Evolutionary conservation across 2,797 vertebrate species (phyloP).

Genomic region (Cossypha dichroa): DNA sequence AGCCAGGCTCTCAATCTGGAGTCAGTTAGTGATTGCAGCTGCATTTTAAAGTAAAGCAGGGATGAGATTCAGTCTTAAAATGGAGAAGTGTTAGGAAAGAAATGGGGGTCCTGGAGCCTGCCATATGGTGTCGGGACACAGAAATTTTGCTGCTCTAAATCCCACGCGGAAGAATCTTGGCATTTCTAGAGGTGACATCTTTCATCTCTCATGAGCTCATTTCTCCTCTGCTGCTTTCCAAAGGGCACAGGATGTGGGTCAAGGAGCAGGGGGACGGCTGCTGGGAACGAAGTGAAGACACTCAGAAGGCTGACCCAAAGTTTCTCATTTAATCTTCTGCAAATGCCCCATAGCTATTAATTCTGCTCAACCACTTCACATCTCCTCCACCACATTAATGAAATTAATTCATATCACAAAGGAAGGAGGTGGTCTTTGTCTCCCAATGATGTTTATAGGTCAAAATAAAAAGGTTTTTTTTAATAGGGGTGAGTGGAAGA

Average conservation of each 20-base stretch:
- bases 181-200: not conserved
- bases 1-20: not conserved
- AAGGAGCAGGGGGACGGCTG: accelerated
- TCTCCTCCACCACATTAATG: not conserved
- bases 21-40: not conserved
- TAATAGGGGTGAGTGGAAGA: not conserved
- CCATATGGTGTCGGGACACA: not conserved
- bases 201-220: not conserved
- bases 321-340: not conserved
- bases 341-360: not conserved
- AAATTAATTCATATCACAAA: not conserved
- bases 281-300: not conserved
- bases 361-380: not conserved
- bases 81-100: not conserved
- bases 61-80: not conserved
- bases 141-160: not conserved
- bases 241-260: not conserved
- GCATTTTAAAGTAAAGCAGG: not conserved
- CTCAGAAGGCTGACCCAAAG: not conserved
- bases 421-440: not conserved
- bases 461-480: not conserved
- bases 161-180: accelerated
- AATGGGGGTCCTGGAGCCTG: not conserved
- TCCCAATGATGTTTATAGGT: not conserved
- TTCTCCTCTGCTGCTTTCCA: constrained; percentile 20